These are phyloP conservation scores for Andinoacara biseriatus DNA, from an alignment of 2,113 vertebrate genomes.

Conservation along the genomic window DNA sequence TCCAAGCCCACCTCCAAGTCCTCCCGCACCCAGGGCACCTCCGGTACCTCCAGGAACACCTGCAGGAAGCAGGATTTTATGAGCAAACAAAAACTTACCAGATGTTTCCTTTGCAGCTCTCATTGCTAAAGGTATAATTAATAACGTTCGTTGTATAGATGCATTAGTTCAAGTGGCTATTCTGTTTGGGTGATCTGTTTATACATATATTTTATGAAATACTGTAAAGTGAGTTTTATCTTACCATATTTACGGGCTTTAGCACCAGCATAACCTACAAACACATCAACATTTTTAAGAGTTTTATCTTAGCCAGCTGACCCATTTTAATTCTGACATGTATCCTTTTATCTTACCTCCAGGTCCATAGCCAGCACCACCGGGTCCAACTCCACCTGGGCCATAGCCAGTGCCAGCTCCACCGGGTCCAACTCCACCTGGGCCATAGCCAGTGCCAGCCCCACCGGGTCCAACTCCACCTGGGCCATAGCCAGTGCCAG, in stretches of 20 bases:
- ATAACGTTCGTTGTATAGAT: neutral
- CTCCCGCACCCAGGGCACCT: constrained; percentile 52
- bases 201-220: neutral
- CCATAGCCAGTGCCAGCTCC: constrained; percentile 41
- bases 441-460: constrained; percentile 31
- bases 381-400: constrained; percentile 24
- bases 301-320: neutral
- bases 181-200: neutral
- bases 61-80: constrained; percentile 2
- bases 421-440: constrained; percentile 21
- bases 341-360: constrained; percentile 36
- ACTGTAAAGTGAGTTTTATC: neutral
- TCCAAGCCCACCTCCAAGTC: constrained; percentile 53
- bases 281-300: neutral
- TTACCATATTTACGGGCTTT: constrained; percentile 76
- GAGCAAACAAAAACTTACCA: neutral
- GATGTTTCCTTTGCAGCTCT: neutral
- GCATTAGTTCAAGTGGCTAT: neutral
- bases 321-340: neutral
- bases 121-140: neutral
- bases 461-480: constrained; percentile 29
- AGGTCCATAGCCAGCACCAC: constrained; percentile 34
- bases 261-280: constrained; percentile 66
- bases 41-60: constrained; percentile 59
- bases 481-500: constrained; percentile 38